Base-by-base conservation (phyloP, 2,888 invertebrate genomes). In the Fragum whitleyi region DNA sequence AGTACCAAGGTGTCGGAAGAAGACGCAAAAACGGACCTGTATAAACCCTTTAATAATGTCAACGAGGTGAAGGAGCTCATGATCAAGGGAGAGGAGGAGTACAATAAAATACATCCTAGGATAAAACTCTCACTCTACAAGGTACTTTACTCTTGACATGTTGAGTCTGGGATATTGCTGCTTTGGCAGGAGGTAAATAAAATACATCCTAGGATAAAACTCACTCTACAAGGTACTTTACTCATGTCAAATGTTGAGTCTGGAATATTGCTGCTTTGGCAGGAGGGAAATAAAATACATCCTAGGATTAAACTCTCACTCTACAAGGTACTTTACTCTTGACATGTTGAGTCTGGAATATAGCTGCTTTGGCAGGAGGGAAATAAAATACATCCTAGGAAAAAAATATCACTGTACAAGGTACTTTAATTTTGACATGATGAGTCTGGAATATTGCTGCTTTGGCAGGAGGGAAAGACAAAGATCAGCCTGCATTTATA, bases 131-230 rank as follows among this genome's bases (percentile, higher is more conserved):
- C 93, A 6, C 86, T 94, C 19, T 94, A 94, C 85, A 92, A 91
- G 90, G 93, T 93, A 77, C 68, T 6, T 36, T 6, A 36, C 32
- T 9, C 32, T 6, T 42, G n/a, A n/a, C n/a, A n/a, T n/a, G n/a
- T n/a, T n/a, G n/a, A n/a, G n/a, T n/a, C n/a, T n/a, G n/a, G n/a
- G n/a, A n/a, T n/a, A n/a, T n/a, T n/a, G n/a, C n/a, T n/a, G n/a
- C n/a, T n/a, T n/a, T n/a, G n/a, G n/a, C n/a, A 93, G 65, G 94
- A 94, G 71, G 93, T 92, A 85, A 94, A 94, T 85, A 94, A 94
- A 82, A 91, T 90, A 55, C 91, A 93, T 75, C 94, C 93, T 1
- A 82, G 90, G 36, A 93, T 94, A 75, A 91, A 91, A 61, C 36
- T 89, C 93, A 5, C 86, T 94, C n/a, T 94, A 94, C 85, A 92